phyloP scores from a whole-genome alignment of 1,140 invertebrate genomes.

The Phymastichus coffea region DNA sequence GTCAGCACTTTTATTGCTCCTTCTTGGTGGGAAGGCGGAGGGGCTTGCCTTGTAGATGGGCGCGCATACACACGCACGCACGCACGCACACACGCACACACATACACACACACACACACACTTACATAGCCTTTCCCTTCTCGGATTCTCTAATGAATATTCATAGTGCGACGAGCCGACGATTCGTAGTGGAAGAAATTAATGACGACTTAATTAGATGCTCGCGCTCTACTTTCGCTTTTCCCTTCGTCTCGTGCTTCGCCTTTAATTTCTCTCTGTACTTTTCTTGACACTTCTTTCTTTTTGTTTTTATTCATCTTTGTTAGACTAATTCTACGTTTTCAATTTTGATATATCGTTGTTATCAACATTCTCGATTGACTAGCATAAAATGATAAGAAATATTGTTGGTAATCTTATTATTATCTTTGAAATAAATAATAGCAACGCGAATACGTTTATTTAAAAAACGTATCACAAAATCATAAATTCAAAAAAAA shows the following conservation, averaged over 20 bases:
- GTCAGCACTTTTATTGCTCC: constrained; percentile 11
- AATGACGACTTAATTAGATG: constrained; percentile 10
- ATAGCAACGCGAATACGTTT: too few relatives aligned
- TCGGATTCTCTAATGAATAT: constrained; percentile 3
- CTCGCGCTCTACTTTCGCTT: neutral
- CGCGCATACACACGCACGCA: neutral
- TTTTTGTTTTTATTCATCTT: neutral
- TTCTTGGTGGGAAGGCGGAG: neutral
- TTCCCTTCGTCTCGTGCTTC: neutral
- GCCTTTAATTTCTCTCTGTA: neutral
- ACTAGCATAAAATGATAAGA: too few relatives aligned
- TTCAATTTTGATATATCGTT: too few relatives aligned
- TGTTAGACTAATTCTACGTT: too few relatives aligned
- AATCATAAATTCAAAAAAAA: too few relatives aligned
- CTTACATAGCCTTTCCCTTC: too few relatives aligned
- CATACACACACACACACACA: too few relatives aligned
- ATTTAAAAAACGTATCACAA: too few relatives aligned
- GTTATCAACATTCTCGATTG: too few relatives aligned
- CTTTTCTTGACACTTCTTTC: neutral
- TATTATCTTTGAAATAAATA: too few relatives aligned
- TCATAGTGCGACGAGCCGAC: neutral
- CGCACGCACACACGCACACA: neutral
- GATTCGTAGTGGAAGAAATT: constrained; percentile 1
- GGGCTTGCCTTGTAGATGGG: neutral
- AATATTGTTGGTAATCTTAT: too few relatives aligned